Conservation (phyloP, 2,888 invertebrate species). For the Pyrgus malvae region DNA sequence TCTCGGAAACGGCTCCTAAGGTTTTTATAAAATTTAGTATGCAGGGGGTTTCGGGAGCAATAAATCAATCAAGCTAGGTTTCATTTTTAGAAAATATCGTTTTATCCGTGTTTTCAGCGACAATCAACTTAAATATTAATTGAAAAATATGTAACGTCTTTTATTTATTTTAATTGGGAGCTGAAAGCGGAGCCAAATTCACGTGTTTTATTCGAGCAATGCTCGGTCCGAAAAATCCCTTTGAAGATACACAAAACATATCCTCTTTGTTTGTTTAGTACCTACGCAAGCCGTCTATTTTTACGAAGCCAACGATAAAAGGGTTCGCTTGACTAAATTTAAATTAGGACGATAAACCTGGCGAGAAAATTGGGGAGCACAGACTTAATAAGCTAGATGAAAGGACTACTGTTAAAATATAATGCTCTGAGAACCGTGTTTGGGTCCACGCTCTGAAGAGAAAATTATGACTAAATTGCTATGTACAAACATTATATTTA, state of each 20-base stretch:
- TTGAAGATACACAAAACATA: constrained; percentile 8
- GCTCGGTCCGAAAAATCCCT: background rate
- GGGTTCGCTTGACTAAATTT: constrained; percentile 25
- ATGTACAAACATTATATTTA: background rate
- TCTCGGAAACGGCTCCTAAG: no score
- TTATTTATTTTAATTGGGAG: no score
- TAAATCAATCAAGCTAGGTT: no score
- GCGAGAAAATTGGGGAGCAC: constrained; percentile 27
- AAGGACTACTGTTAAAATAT: constrained; percentile 17
- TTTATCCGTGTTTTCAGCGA: no score
- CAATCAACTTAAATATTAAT: no score
- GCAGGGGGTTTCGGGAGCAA: no score
- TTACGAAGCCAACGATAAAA: constrained; percentile 12
- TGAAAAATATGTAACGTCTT: no score
- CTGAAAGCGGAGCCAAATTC: no score
- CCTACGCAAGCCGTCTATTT: constrained; percentile 12
- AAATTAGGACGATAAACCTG: constrained; percentile 29
- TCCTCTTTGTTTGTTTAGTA: background rate
- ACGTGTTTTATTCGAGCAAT: background rate
- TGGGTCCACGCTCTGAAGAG: background rate
- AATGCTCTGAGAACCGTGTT: constrained; percentile 10
- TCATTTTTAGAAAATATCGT: no score
- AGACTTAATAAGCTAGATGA: constrained; percentile 27
- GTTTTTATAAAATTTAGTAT: no score
- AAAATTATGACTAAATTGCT: background rate